Evolutionary conservation across 2,888 invertebrate genomes (phyloP), one percentile per base, ranked within the genome.

Genomic region (Netelia melanura): DNA sequence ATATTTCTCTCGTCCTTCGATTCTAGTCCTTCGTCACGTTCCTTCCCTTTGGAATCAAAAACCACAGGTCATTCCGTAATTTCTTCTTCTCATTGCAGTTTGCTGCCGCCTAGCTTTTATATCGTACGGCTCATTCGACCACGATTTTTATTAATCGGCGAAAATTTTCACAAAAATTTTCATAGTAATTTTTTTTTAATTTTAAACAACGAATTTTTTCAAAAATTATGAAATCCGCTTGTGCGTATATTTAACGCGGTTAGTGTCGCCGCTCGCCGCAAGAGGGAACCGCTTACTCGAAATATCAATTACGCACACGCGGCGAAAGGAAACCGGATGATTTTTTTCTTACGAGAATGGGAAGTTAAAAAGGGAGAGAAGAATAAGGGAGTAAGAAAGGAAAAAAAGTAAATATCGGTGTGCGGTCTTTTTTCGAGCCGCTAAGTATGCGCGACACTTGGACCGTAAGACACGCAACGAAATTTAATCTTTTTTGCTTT

Each of bases 11-110:
- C 78, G 52, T 61, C 70, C 79, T 74, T 64, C 58, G 74, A 79
- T 79, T 10, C 64, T 67, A 54, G 23, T 61, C 38, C 81, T 81
- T 84, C 86, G 62, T 64, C 83, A 54, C 78, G 74, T 38, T 67
- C 61, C 78, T 79, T 77, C 83, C 78, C 80, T 83, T 85, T 84
- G 83, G 86, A 84, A 85, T 82, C 72, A 43, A 78, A 78, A 65
- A 78, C 71, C 78, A 83, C 79, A 84, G 75, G 3, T 82, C 76
- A 82, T 84, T 38, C 81, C 38, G 78, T 75, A 79, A n/a, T 71
- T 52, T 71, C 71, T 62, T 78, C 65, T 79, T 71, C 70, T 38
- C 38, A 38, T 6, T 38, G 38, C 5, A 68, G 67, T 76, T 76
- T 17, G 61, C 62, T 67, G 52, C 62, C 23, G 65, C 30, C 30